Evolutionary conservation across 2,888 invertebrate genomes (phyloP).

Genomic region (Physocephala rufipes): DNA sequence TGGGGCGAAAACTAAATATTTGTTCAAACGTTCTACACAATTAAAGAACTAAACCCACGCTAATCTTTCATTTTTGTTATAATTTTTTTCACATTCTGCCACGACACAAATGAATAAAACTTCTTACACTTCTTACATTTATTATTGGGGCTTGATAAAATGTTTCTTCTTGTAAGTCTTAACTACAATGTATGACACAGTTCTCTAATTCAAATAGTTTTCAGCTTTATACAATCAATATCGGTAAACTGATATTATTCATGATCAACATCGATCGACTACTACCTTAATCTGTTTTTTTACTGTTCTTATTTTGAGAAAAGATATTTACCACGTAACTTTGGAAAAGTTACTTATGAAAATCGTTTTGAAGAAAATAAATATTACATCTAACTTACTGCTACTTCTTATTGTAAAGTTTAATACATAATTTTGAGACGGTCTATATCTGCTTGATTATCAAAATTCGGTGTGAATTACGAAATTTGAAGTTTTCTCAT

Average conservation of each 20-base stretch:
- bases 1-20: not conserved
- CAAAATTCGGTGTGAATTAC: not conserved
- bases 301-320: no score
- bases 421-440: conserved; percentile 27
- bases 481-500: not conserved
- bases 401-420: conserved; percentile 17
- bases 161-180: conserved; percentile 16
- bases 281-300: no score
- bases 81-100: conserved; percentile 17
- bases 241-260: conserved; percentile 22
- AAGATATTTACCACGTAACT: no score
- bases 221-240: conserved; percentile 20
- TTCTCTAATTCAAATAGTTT: conserved; percentile 10
- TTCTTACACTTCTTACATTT: conserved; percentile 23
- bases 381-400: conserved; percentile 31
- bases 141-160: conserved; percentile 6
- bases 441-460: conserved; percentile 13
- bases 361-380: conserved; percentile 22
- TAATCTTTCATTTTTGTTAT: conserved; percentile 26
- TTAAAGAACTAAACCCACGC: conserved; percentile 22
- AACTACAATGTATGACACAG: not conserved
- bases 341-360: not conserved
- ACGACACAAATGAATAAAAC: conserved; percentile 19
- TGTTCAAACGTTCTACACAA: not conserved
- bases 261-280: not conserved